Evolutionary conservation across 2,888 invertebrate species (phyloP), one percentile per base, ranked within the genome.

Genomic region (Spialia ferax): DNA sequence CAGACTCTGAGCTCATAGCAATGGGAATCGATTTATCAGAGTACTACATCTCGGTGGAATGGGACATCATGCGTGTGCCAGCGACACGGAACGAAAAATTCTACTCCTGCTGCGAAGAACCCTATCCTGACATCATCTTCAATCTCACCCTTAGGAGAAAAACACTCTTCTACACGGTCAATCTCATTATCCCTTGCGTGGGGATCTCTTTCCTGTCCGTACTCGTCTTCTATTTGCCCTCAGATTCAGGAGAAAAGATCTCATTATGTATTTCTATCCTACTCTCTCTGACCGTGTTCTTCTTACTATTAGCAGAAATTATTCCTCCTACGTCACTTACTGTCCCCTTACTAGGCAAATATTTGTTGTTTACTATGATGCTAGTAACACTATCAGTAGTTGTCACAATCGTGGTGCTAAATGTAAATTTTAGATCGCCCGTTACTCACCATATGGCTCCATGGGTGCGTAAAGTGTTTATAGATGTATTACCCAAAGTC

Each of bases 231-330:
- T 99, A 99, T 91, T 94, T 99, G 79, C 99, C 99, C 70, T 98
- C 98, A 74, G 99, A 99, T 93, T 98, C 98, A 62, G 99, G 99
- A 75, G 99, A 99, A 93, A 99, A 99, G 91, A 98, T 99, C 79
- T 99, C 99, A 72, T 96, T 99, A 74, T 99, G 99, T 89, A 98
- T 98, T 83, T 98, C 98, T 75, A 98, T 98, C 86, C 95, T 98
- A 72, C 96, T 98, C 66, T 98, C 98, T 77, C 94, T 98, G 84
- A 98, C 98, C 82, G 98, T 98, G 94, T 98, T 98, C 95, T 98
- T 98, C 94, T 95, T 98, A 83, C 95, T 98, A 78, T 94, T 99
- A 85, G 98, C 97, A 82, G 98, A 98, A 94, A 98, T 98, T 86
- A 98, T 98, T 87, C 98, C 98, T 78, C 98, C 98, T 64, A 98